phyloP scores from a whole-genome alignment of 2,797 vertebrate species.

The Nyctalus aviator region DNA sequence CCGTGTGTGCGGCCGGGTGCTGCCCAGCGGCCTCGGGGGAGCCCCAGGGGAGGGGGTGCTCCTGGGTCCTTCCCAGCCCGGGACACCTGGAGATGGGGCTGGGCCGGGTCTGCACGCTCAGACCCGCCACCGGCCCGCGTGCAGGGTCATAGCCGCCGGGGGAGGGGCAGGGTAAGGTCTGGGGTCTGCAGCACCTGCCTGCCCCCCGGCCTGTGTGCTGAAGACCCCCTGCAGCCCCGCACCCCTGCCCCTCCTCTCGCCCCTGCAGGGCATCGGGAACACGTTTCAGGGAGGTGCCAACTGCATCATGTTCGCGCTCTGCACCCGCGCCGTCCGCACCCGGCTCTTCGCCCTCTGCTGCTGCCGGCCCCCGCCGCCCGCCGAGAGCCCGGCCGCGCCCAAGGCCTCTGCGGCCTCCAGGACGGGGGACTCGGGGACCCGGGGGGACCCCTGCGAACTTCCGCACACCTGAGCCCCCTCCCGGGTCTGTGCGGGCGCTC shows the following conservation, averaged over 20 bases:
- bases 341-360: constrained; percentile 88
- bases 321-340: constrained; percentile 90
- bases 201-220: rapidly evolving
- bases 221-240: background rate
- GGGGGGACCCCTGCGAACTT: background rate
- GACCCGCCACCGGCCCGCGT: rapidly evolving
- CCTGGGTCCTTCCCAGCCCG: background rate
- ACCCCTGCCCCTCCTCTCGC: rapidly evolving
- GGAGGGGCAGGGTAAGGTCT: background rate
- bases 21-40: background rate
- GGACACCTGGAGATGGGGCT: background rate
- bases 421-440: background rate
- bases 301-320: constrained; percentile 96
- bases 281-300: constrained; percentile 98
- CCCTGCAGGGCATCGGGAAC: constrained; percentile 95
- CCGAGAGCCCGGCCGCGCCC: rapidly evolving
- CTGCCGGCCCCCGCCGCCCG: rapidly evolving
- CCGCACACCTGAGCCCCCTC: constrained; percentile 80
- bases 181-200: background rate
- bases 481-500: background rate
- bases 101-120: background rate
- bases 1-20: rapidly evolving
- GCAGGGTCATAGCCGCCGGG: rapidly evolving
- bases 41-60: background rate
- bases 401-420: background rate